Conservation (phyloP, 2,888 invertebrate genomes). For the Dryocosmus kuriphilus region DNA sequence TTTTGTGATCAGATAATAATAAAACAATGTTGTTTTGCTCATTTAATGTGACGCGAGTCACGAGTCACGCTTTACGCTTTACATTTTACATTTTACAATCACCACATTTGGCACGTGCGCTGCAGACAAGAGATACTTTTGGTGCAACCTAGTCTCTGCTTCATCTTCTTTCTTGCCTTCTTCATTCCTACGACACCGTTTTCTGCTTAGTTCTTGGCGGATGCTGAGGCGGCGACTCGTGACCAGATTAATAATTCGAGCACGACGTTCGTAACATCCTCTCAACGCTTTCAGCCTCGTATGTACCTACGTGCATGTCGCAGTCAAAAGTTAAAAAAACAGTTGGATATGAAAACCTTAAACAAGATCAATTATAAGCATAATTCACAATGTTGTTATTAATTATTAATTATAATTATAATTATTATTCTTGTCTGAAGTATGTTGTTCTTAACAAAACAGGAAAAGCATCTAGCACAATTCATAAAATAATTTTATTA, state of each 20-base stretch:
- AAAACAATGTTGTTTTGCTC: not conserved
- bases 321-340: not conserved
- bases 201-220: slow-evolving; percentile 23
- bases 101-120: slow-evolving; percentile 1
- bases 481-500: not conserved
- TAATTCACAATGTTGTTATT: too few relatives aligned
- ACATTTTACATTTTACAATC: not conserved
- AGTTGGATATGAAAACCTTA: not conserved
- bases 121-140: not conserved
- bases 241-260: slow-evolving; percentile 30
- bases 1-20: not conserved
- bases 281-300: not conserved
- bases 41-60: not conserved
- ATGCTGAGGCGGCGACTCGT: slow-evolving; percentile 35
- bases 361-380: not conserved
- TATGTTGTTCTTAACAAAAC: too few relatives aligned
- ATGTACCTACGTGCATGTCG: not conserved
- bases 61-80: too few relatives aligned
- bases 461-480: too few relatives aligned
- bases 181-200: slow-evolving; percentile 4
- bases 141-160: slow-evolving; percentile 1
- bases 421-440: too few relatives aligned
- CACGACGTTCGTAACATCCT: slow-evolving; percentile 20
- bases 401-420: too few relatives aligned
- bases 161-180: slow-evolving; percentile 19